Evolutionary conservation across 2,888 invertebrate genomes (phyloP).

Genomic region (Polietes domitor): DNA sequence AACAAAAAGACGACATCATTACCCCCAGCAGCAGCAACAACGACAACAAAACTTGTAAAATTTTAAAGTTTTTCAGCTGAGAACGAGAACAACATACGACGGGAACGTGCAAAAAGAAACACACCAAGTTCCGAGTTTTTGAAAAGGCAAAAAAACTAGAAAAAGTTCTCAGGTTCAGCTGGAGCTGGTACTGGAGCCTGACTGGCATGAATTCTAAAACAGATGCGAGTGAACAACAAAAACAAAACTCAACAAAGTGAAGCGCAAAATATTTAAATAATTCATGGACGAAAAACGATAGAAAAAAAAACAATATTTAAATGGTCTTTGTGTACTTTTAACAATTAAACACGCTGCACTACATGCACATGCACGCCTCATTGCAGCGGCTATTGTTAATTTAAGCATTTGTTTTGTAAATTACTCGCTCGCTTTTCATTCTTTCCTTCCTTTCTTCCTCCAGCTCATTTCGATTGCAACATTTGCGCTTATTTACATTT

Average conservation of each 20-base stretch:
- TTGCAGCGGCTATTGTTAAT: background rate
- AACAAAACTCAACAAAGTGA: background rate
- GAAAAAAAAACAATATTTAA: too few species aligned
- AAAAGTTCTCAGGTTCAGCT: constrained; percentile 19
- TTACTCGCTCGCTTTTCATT: background rate
- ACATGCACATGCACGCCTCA: constrained; percentile 19
- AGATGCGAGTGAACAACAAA: background rate
- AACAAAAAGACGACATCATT: background rate
- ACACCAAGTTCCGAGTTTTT: too few species aligned
- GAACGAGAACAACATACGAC: background rate
- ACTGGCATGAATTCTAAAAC: background rate
- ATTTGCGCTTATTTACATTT: constrained; percentile 20
- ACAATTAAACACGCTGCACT: constrained; percentile 26
- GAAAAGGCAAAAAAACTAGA: too few species aligned
- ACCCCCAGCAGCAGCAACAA: background rate
- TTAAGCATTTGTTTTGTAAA: background rate
- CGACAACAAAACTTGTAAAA: background rate
- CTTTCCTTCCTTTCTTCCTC: background rate
- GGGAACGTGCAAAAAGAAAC: too few species aligned
- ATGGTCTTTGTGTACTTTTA: background rate
- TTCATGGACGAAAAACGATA: constrained; percentile 27
- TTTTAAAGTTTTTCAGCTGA: constrained; percentile 4
- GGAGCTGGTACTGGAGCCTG: background rate
- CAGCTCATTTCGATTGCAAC: background rate
- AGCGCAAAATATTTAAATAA: constrained; percentile 47